These are phyloP conservation scores for Papilio machaon DNA, from an alignment of 1,140 invertebrate species.

Conservation along the genomic window DNA sequence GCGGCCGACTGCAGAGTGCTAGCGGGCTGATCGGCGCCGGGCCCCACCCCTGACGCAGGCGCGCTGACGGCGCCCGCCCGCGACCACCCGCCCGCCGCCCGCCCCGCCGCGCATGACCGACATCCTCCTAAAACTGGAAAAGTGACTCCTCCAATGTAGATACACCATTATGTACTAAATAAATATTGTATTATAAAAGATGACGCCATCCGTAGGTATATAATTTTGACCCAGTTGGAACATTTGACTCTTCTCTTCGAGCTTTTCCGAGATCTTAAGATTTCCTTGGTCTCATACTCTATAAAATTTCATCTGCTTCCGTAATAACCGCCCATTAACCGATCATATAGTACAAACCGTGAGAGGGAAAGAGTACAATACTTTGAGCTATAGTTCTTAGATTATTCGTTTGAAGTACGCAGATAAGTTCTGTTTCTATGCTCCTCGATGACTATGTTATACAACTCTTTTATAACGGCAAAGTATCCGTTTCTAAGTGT, in stretches of 20 bases:
- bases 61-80: constrained; percentile 48
- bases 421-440: constrained; percentile 47
- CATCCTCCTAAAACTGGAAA: constrained; percentile 80
- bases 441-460: constrained; percentile 56
- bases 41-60: constrained; percentile 79
- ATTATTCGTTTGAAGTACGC: constrained; percentile 15
- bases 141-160: constrained; percentile 80
- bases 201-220: constrained; percentile 58
- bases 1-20: constrained; percentile 74
- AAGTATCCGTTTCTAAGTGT: constrained; percentile 65
- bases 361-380: constrained; percentile 31
- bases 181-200: constrained; percentile 77
- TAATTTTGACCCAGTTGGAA: constrained; percentile 64
- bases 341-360: constrained; percentile 1
- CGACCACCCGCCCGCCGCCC: constrained; percentile 52
- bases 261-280: neutral
- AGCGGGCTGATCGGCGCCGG: constrained; percentile 71
- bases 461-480: constrained; percentile 67
- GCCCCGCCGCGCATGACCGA: constrained; percentile 73
- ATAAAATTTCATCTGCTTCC: constrained; percentile 11
- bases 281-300: neutral
- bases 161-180: constrained; percentile 79
- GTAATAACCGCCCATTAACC: constrained; percentile 31
- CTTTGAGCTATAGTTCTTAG: constrained; percentile 31
- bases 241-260: constrained; percentile 51